phyloP scores from a whole-genome alignment of 2,113 vertebrate species.

The Chrysochloris asiatica region DNA sequence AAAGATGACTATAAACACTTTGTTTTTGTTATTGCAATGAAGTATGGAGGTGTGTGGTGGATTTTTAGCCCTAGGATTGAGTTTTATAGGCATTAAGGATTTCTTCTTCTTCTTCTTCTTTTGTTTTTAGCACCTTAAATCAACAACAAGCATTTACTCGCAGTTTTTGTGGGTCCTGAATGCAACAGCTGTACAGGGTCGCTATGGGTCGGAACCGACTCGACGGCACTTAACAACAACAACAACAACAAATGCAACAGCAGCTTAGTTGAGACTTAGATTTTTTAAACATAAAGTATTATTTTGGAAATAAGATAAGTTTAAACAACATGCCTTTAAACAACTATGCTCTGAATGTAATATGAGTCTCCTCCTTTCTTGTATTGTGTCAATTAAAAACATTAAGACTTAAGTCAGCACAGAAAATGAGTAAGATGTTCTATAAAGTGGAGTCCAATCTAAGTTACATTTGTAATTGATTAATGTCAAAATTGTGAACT shows the following conservation, averaged over 20 bases:
- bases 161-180: neutral
- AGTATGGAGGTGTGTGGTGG: neutral
- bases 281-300: neutral
- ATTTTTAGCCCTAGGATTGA: neutral
- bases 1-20: neutral
- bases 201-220: too few relatives aligned
- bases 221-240: too few relatives aligned
- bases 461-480: conserved; percentile 39
- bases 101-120: too few relatives aligned
- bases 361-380: neutral
- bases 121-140: neutral
- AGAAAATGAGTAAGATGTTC: conserved; percentile 32
- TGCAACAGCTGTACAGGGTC: too few relatives aligned
- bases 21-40: neutral
- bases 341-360: neutral
- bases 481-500: conserved; percentile 82
- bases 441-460: conserved; percentile 12
- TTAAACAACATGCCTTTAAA: conserved; percentile 26
- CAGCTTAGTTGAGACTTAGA: neutral
- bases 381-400: neutral
- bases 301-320: neutral
- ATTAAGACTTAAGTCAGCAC: neutral
- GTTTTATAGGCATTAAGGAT: neutral
- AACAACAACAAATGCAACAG: too few relatives aligned
- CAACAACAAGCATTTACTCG: neutral